Evolutionary conservation across 2,113 vertebrate genomes (phyloP), one percentile per base, ranked within the genome.

Genomic region (Crotophaga sulcirostris): DNA sequence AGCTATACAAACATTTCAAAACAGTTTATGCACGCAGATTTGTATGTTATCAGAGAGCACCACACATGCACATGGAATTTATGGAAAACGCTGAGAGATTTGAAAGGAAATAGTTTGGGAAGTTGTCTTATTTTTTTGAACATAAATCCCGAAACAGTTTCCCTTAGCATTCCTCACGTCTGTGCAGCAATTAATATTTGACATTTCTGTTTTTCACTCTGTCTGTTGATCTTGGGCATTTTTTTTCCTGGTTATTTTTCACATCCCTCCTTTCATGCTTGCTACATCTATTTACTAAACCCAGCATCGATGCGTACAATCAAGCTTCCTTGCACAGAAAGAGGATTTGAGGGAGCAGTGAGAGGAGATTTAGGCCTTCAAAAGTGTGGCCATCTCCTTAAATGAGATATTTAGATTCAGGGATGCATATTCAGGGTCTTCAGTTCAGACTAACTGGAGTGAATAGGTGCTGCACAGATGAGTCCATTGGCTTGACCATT

Each of bases 1-100:
- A 93, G 82, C 81, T 87, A 49, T 84, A 93, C 93, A 97, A 97
- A 96, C 96, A 96, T 93, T 96, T 97, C 96, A 75, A 89, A 96
- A 96, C 90, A 96, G 96, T 96, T 96, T 97, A 95, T 84, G 86
- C 85, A 59, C 90, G 78, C 92, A 92, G 92, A 94, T 90, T 95
- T 92, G 92, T 96, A 68, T 93, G 93, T 96, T 97, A 96, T 96
- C 96, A 94, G 94, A 89, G 70, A 90, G 86, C 40, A 63, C 90
- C 96, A 96, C 90, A 96, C 93, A 96, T 13, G 77, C 90, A 78
- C 90, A 94, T 72, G 92, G 96, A 94, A 96, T 96, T 96, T 64
- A 95, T 94, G 95, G 94, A 95, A 94, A 96, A 96, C 36, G 84
- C 73, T 92, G 90, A 84, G 76, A 96, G 88, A 84, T 94, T 92